Base-by-base conservation (phyloP, 2,113 vertebrate genomes). In the Microcebus ravelobensis region DNA sequence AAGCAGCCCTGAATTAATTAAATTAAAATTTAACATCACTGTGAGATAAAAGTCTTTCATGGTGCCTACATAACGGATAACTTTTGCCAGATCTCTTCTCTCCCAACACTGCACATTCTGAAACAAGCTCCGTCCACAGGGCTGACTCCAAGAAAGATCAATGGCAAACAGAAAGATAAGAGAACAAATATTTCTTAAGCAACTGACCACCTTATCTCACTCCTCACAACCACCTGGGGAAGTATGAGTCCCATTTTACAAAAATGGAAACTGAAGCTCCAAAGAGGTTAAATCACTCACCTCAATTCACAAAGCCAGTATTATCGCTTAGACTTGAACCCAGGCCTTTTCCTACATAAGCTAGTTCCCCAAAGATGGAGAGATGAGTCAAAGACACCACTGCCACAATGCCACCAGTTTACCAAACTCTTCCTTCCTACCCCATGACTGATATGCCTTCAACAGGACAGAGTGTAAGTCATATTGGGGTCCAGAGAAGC, bases 61-160 rank as follows among this genome's bases (percentile, higher is more conserved):
- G 45, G 77, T n/a, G 42, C 86, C 95, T 68, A 94, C 61, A 86
- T 82, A 86, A 91, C 18, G 0, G 76, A 93, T 93, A 91, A 89
- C 84, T 96, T 95, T 61, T 87, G 80, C 95, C 92, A 96, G 95
- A 82, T 34, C 34, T 88, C 85, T 29, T 91, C 79, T 34, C 94
- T 85, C 68, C 52, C 61, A 90, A 70, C 48, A 70, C 73, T 65
- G 14, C 6, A 15, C 61, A 52, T 82, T 81, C 87, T 88, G 90
- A 90, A 95, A 96, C 80, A 90, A 71, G 92, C 96, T 25, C 34
- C 8, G n/a, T n/a, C 36, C 57, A 81, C 14, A 65, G n/a, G 70
- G 36, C 84, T 85, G 74, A 87, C 90, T 97, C 67, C 42, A 77
- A 94, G 84, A 93, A 87, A 95, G 81, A 87, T 85, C 74, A 92